Evolutionary conservation across 2,113 vertebrate species (phyloP).

Genomic region (Scopus umbretta): DNA sequence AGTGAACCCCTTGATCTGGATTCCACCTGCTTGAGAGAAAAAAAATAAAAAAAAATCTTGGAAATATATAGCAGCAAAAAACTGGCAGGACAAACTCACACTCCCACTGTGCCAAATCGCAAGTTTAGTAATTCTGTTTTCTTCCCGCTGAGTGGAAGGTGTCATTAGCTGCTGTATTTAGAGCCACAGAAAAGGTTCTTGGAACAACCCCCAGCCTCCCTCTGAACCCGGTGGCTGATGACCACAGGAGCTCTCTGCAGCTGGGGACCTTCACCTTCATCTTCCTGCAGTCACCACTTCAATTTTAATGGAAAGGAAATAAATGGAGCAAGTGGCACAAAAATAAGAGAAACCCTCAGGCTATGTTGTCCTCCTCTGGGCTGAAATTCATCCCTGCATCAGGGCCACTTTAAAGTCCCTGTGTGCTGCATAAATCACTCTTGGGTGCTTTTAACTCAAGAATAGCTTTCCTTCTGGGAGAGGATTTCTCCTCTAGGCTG

Average conservation of each 20-base stretch:
- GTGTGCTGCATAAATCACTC: not conserved
- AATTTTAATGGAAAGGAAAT: not conserved
- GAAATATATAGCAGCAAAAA: conserved; percentile 60
- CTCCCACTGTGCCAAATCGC: conserved; percentile 61
- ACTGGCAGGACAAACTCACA: conserved; percentile 58
- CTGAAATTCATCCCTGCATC: not conserved
- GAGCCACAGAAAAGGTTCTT: conserved; percentile 53
- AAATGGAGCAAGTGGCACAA: not conserved
- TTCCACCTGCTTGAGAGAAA: not conserved
- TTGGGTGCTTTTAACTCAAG: not conserved
- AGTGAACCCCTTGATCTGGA: not conserved
- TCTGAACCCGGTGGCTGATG: conserved; percentile 36
- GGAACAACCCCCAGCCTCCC: conserved; percentile 47
- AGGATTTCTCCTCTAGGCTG: not conserved
- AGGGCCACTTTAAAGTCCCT: not conserved
- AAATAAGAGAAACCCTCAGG: not conserved
- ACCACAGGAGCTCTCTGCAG: conserved; percentile 36
- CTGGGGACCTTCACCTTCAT: conserved; percentile 51
- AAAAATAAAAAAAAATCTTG: not conserved
- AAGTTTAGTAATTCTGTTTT: conserved; percentile 67
- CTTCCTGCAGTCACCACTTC: not conserved
- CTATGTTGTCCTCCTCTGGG: fast-evolving
- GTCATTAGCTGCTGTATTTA: conserved; percentile 61
- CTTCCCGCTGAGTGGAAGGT: conserved; percentile 38
- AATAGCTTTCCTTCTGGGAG: not conserved